Conservation (phyloP, 2,797 vertebrate species). For the Paramormyrops hopkinsi region DNA sequence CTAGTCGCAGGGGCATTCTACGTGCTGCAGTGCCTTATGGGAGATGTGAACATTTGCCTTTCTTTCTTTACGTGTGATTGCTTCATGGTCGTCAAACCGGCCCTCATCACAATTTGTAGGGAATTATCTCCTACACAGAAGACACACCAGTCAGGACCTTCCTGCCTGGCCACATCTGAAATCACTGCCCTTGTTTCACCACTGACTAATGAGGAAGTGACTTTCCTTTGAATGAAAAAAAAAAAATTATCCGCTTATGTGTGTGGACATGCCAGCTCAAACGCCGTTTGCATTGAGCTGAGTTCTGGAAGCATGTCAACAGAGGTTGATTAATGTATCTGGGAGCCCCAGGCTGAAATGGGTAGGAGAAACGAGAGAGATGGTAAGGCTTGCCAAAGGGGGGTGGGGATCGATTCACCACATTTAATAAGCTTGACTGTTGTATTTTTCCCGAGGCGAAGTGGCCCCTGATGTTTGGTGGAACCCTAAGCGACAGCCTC, state of each 20-base stretch:
- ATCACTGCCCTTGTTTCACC: not conserved
- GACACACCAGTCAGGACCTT: not conserved
- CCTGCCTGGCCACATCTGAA: not conserved
- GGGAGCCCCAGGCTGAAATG: not conserved
- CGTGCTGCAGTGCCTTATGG: not conserved
- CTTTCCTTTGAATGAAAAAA: not conserved
- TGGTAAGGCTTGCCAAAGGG: not conserved
- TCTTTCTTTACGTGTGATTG: not conserved
- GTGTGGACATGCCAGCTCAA: not conserved
- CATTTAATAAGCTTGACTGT: not conserved
- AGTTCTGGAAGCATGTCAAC: not conserved
- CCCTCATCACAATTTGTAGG: not conserved
- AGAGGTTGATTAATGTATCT: not conserved
- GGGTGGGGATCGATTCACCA: not conserved
- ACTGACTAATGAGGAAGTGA: constrained; percentile 5
- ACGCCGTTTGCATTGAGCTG: not conserved
- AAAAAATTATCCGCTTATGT: not conserved
- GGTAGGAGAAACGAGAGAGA: not conserved
- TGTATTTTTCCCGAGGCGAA: not conserved
- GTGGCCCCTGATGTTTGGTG: not conserved
- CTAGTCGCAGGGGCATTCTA: not conserved
- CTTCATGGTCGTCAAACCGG: not conserved
- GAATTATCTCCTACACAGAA: not conserved
- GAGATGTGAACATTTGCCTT: not conserved
- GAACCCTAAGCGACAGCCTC: not conserved